These are phyloP conservation scores for Bothrops alternatus DNA, from an alignment of 2,797 vertebrate genomes.

Conservation along the genomic window DNA sequence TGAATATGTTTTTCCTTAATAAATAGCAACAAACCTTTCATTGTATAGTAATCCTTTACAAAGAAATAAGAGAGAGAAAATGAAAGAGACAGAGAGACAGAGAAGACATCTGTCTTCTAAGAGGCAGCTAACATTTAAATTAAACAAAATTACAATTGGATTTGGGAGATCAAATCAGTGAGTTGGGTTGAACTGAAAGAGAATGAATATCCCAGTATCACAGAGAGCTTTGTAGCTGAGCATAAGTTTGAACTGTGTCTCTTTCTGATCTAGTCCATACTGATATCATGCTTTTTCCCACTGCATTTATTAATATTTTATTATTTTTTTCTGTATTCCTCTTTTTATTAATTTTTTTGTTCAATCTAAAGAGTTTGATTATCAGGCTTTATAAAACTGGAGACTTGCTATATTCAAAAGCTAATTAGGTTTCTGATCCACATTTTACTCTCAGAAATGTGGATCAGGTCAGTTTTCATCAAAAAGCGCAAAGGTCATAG, in stretches of 20 bases:
- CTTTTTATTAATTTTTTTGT: background rate
- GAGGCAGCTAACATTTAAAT: slow-evolving; percentile 73
- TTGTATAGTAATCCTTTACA: slow-evolving; percentile 74
- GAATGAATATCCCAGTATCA: background rate
- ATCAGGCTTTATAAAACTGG: background rate
- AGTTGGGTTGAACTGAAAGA: background rate
- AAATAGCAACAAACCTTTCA: slow-evolving; percentile 72
- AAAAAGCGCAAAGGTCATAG: background rate
- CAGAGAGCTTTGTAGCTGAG: background rate
- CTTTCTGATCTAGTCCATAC: background rate
- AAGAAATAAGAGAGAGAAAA: background rate
- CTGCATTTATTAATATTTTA: background rate
- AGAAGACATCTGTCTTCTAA: slow-evolving; percentile 69
- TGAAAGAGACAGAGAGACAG: background rate
- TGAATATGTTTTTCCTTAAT: slow-evolving; percentile 73
- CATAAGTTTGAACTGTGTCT: background rate
- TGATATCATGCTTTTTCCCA: background rate
- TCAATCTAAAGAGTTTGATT: background rate
- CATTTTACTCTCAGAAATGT: background rate
- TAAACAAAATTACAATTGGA: slow-evolving; percentile 70
- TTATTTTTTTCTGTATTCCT: background rate
- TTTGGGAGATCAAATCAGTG: slow-evolving; percentile 13
- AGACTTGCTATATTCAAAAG: background rate
- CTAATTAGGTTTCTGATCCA: background rate
- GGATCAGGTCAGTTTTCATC: background rate